These are phyloP conservation scores for Campoplex capitator DNA, from an alignment of 2,888 invertebrate genomes.

Conservation along the genomic window DNA sequence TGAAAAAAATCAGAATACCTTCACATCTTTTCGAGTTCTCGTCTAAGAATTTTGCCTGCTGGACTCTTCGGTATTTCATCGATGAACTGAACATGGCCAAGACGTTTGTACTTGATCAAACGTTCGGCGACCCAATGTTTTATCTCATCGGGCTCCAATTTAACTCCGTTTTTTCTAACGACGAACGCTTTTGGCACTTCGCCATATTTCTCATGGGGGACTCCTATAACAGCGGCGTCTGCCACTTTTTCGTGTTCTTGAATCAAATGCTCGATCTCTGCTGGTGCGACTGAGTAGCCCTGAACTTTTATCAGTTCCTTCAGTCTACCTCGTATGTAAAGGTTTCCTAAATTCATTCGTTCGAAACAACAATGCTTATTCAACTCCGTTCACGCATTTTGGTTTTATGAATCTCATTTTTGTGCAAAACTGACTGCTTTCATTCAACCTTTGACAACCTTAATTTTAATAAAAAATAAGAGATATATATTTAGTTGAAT, in stretches of 20 bases:
- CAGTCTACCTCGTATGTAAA: constrained; percentile 91
- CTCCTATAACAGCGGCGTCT: constrained; percentile 93
- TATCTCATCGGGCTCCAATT: constrained; percentile 86
- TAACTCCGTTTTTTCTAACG: constrained; percentile 85
- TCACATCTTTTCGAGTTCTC: constrained; percentile 84
- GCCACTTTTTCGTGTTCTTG: constrained; percentile 89
- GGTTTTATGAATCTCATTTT: neutral
- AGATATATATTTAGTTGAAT: too few relatives aligned
- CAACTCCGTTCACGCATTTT: neutral
- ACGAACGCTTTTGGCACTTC: constrained; percentile 91
- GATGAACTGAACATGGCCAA: constrained; percentile 89
- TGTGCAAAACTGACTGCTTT: too few relatives aligned
- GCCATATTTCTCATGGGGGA: constrained; percentile 88
- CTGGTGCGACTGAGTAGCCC: constrained; percentile 92
- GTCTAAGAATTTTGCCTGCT: constrained; percentile 92
- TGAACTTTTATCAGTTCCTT: constrained; percentile 94
- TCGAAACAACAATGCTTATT: neutral
- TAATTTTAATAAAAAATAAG: too few relatives aligned
- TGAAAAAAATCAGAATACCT: neutral
- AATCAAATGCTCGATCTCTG: constrained; percentile 91
- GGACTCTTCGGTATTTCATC: constrained; percentile 90
- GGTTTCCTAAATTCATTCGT: constrained; percentile 73
- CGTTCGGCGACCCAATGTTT: constrained; percentile 87
- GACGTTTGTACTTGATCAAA: constrained; percentile 90
- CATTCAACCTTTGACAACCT: too few relatives aligned